Evolutionary conservation across 2,797 vertebrate genomes (phyloP), one percentile per base, ranked within the genome.

Genomic region (Heterohyrax brucei): DNA sequence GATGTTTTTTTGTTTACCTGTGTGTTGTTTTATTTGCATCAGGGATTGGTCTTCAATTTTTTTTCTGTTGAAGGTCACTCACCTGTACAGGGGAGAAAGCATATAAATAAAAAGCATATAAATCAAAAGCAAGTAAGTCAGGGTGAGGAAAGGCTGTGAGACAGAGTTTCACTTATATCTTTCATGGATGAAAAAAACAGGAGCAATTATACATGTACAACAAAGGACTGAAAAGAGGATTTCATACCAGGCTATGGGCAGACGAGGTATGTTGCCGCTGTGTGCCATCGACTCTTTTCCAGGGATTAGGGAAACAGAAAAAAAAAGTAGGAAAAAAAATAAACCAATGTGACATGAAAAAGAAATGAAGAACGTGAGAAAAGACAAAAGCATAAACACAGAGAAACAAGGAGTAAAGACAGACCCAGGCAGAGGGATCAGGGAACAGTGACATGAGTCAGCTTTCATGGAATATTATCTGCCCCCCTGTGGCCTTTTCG

Each of bases 401-500:
- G 53, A 94, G 72, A 59, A 56, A 5, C 16, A 66, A 80, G n/a
- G 13, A 84, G 13, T 18, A 30, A 48, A 95, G 33, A 72, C 28
- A 33, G 28, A 14, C 44, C 6, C 39, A 62, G 30, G 59, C 7
- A 66, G n/a, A 76, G n/a, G 13, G 3, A 12, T 10, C 0, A 9
- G 9, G 19, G 10, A 0, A 33, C 21, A 19, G 22, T 53, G 78
- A 62, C 28, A 4, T 14, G 0, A 64, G 22, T 7, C 10, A 30
- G 48, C 6, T 66, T 59, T 80, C 56, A 7, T 48, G 62, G 62
- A 64, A 68, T 66, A 13, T 50, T 39, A 66, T 80, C 72, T 13
- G 44, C 83, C 82, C 66, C 68, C 95, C 94, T 77, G 94, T 95
- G 95, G 94, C 85, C 61, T 13, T 39, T 39, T 50, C 26, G 68